Percentiles rank a stretch among this genome's conserved stretches.
Conservation (phyloP, 2,113 vertebrate genomes). For the Mesitornis unicolor region DNA sequence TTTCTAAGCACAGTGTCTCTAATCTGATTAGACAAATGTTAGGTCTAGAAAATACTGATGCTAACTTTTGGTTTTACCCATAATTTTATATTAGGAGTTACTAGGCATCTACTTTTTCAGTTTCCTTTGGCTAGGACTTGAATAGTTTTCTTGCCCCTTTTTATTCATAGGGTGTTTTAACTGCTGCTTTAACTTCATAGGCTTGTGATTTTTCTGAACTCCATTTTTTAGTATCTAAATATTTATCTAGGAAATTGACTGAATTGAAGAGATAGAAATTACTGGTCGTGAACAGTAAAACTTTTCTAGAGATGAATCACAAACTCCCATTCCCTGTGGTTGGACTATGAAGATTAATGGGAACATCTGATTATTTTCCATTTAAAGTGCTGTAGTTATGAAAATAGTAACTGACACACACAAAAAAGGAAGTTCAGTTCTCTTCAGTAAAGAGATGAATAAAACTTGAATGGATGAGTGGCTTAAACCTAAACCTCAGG, state of each 20-base stretch:
- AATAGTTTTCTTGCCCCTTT: background rate
- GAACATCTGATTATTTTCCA: background rate
- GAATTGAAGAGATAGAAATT: background rate
- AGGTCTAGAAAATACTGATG: background rate
- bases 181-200: background rate
- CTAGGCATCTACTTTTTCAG: background rate
- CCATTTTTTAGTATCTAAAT: background rate
- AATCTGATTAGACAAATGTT: background rate
- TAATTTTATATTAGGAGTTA: background rate
- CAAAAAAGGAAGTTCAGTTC: background rate
- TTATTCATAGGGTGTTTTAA: background rate
- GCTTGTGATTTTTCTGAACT: background rate
- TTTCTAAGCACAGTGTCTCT: background rate
- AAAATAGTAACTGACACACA: background rate
- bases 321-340: background rate
- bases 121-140: background rate
- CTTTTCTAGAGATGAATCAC: background rate
- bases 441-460: background rate
- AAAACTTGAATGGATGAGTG: background rate
- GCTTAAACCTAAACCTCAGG: background rate
- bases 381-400: background rate
- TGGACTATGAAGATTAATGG: background rate
- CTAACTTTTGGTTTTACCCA: background rate
- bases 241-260: background rate
- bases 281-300: background rate